Evolutionary conservation across 1,140 invertebrate species (phyloP).

Genomic region (Anthonomus grandis): DNA sequence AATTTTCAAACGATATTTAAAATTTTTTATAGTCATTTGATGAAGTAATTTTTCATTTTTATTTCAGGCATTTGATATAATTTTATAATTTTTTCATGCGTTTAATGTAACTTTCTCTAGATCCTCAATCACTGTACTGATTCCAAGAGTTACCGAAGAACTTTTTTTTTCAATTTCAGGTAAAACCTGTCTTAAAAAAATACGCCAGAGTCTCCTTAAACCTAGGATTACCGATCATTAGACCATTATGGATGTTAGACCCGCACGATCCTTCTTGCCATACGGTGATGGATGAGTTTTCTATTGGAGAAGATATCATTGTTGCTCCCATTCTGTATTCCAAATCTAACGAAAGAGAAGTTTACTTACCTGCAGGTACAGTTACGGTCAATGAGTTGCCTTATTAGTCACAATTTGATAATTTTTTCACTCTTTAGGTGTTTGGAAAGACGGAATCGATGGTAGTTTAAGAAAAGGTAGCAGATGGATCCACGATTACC

Average conservation of each 20-base stretch:
- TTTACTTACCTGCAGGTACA: slow-evolving; percentile 74
- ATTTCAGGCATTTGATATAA: no score
- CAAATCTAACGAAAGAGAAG: slow-evolving; percentile 53
- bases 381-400: neutral
- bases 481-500: slow-evolving; percentile 85
- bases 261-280: slow-evolving; percentile 76
- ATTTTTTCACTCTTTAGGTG: slow-evolving; percentile 46
- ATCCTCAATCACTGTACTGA: no score
- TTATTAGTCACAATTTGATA: neutral
- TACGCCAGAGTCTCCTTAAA: slow-evolving; percentile 72
- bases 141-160: no score
- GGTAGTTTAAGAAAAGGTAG: slow-evolving; percentile 79
- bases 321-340: slow-evolving; percentile 82
- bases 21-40: no score
- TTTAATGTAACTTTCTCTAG: no score
- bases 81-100: no score
- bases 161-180: slow-evolving; percentile 48
- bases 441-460: slow-evolving; percentile 88
- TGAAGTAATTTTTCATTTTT: no score
- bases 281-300: slow-evolving; percentile 82
- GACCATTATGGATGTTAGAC: slow-evolving; percentile 90
- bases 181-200: slow-evolving; percentile 71
- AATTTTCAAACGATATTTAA: no score
- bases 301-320: slow-evolving; percentile 84
- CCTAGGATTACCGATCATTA: slow-evolving; percentile 77